These are phyloP conservation scores for Endotricha flammealis DNA, from an alignment of 2,888 invertebrate species.

Conservation along the genomic window DNA sequence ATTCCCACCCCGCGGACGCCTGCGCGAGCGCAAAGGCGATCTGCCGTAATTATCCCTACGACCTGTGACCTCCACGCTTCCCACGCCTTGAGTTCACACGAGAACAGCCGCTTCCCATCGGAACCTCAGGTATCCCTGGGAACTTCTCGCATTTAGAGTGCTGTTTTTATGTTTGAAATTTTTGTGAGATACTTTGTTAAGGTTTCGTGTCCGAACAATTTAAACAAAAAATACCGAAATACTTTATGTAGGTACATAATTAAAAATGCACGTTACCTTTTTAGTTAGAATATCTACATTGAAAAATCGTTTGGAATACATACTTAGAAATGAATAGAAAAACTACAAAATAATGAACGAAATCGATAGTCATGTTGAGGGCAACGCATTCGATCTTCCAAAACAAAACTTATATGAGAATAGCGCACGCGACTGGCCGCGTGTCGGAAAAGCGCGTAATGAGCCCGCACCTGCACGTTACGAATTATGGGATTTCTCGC, in stretches of 20 bases:
- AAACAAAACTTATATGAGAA: conserved; percentile 43
- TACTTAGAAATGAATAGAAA: neutral
- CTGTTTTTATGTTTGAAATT: neutral
- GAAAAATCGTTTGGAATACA: no score
- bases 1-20: conserved; percentile 9
- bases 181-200: neutral
- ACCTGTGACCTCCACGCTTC: conserved; percentile 64
- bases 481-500: conserved; percentile 76
- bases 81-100: conserved; percentile 68
- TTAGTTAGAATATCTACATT: no score
- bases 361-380: conserved; percentile 47
- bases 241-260: no score
- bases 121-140: conserved; percentile 31
- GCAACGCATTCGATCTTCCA: conserved; percentile 41
- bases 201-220: no score
- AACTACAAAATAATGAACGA: conserved; percentile 19
- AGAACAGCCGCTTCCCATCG: conserved; percentile 67
- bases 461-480: conserved; percentile 73
- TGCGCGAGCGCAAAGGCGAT: conserved; percentile 24
- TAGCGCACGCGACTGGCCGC: conserved; percentile 57
- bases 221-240: no score
- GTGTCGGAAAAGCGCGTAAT: conserved; percentile 70
- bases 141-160: conserved; percentile 5
- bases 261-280: no score
- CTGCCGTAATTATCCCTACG: conserved; percentile 59